phyloP scores from a whole-genome alignment of 2,113 vertebrate species.

The Ammodytes marinus region DNA sequence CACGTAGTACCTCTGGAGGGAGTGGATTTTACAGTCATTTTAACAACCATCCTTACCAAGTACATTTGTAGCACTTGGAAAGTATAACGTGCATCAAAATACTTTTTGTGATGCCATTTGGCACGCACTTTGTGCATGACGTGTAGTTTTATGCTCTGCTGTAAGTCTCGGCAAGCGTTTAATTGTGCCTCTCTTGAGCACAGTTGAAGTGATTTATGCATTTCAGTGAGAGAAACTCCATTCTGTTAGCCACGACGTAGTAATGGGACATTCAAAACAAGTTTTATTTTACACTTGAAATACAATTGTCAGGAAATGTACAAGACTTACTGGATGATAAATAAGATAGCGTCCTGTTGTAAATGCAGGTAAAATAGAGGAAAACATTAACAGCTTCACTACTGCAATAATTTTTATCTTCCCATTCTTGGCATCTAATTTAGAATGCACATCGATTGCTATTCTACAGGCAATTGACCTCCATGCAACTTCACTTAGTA shows the following conservation, averaged over 20 bases:
- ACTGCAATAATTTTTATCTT: slow-evolving; percentile 59
- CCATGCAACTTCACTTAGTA: slow-evolving; percentile 73
- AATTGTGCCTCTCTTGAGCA: slow-evolving; percentile 20
- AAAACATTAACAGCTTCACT: slow-evolving; percentile 44
- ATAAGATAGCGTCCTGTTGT: slow-evolving; percentile 17
- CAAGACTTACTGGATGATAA: slow-evolving; percentile 27
- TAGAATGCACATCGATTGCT: slow-evolving; percentile 63
- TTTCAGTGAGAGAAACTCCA: slow-evolving; percentile 1
- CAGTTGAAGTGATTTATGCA: slow-evolving; percentile 14
- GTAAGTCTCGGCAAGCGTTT: background rate
- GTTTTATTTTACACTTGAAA: slow-evolving; percentile 58
- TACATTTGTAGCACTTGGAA: slow-evolving; percentile 12
- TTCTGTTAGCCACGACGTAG: slow-evolving; percentile 36
- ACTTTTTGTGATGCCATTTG: slow-evolving; percentile 6
- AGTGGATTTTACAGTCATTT: background rate
- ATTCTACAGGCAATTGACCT: slow-evolving; percentile 68
- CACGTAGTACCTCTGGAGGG: background rate
- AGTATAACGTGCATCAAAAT: background rate
- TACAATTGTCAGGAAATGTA: slow-evolving; percentile 44
- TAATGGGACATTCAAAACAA: slow-evolving; percentile 51
- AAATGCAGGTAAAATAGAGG: slow-evolving; percentile 33
- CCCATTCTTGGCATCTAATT: slow-evolving; percentile 40
- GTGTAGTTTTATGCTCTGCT: slow-evolving; percentile 2
- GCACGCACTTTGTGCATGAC: slow-evolving; percentile 12
- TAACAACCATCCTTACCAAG: background rate